Conservation (phyloP, 2,888 invertebrate species). For the Cacoxenus indagator region DNA sequence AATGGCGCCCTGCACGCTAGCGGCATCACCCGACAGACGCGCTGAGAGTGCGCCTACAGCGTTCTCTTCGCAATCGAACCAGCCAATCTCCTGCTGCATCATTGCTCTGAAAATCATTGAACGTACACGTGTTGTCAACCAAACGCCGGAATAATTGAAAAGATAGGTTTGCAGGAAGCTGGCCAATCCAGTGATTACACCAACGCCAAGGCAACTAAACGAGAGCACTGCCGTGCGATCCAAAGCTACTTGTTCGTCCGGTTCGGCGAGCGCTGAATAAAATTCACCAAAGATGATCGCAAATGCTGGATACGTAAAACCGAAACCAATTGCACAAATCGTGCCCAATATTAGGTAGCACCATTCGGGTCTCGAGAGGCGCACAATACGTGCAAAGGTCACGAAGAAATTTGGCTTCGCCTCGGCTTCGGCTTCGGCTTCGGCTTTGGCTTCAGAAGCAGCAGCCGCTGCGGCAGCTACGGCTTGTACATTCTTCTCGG, state of each 20-base stretch:
- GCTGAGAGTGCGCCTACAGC: conserved; percentile 80
- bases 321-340: conserved; percentile 78
- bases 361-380: conserved; percentile 79
- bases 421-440: conserved; percentile 50
- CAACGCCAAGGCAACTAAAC: conserved; percentile 77
- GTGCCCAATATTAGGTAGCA: conserved; percentile 76
- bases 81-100: conserved; percentile 81
- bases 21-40: conserved; percentile 80
- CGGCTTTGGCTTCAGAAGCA: no score
- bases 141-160: conserved; percentile 83
- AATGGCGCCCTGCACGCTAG: conserved; percentile 82
- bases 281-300: conserved; percentile 85
- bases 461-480: conserved; percentile 22
- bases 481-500: conserved; percentile 40
- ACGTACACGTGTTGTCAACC: conserved; percentile 79
- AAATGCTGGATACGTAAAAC: conserved; percentile 81
- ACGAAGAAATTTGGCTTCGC: conserved; percentile 61
- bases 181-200: conserved; percentile 76
- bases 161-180: conserved; percentile 81
- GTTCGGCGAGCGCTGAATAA: conserved; percentile 78
- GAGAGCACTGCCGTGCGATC: conserved; percentile 75
- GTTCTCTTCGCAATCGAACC: conserved; percentile 80
- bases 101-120: conserved; percentile 76
- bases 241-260: conserved; percentile 74
- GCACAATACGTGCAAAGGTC: conserved; percentile 74